These are phyloP conservation scores for Chelonia mydas DNA, from an alignment of 2,797 vertebrate species.

Conservation along the genomic window DNA sequence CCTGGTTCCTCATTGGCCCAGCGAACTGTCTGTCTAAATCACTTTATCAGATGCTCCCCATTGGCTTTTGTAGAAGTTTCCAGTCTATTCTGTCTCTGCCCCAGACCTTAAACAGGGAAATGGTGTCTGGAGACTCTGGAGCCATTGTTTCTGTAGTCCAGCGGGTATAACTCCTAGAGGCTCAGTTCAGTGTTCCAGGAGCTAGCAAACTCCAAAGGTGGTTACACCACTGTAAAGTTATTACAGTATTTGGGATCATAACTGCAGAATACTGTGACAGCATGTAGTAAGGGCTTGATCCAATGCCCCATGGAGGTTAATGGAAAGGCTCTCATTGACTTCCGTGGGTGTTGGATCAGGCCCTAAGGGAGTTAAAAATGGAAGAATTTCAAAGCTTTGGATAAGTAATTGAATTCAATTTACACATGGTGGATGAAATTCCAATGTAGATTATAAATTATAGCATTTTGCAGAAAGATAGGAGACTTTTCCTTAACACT, in stretches of 20 bases:
- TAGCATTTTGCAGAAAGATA: conserved; percentile 12
- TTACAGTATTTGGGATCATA: not conserved
- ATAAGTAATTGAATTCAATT: not conserved
- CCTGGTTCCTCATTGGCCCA: too few relatives aligned
- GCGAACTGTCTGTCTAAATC: too few relatives aligned
- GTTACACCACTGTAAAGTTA: not conserved
- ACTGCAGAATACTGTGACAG: not conserved
- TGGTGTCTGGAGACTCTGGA: not conserved
- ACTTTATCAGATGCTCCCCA: too few relatives aligned
- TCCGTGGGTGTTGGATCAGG: not conserved
- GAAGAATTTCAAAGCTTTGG: not conserved
- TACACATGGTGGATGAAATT: not conserved
- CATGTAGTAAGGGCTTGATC: not conserved
- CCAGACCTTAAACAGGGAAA: not conserved
- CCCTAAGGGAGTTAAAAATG: not conserved
- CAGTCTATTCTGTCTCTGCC: not conserved
- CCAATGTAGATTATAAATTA: conserved; percentile 49
- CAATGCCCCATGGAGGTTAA: too few relatives aligned
- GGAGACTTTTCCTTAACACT: conserved; percentile 37
- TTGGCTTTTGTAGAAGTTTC: too few relatives aligned
- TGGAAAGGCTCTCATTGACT: rapidly evolving
- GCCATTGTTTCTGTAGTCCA: not conserved
- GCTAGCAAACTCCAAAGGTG: not conserved
- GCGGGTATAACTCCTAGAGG: not conserved
- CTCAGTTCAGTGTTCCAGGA: not conserved